phyloP scores from a whole-genome alignment of 2,113 vertebrate species.

The Centrocercus urophasianus region DNA sequence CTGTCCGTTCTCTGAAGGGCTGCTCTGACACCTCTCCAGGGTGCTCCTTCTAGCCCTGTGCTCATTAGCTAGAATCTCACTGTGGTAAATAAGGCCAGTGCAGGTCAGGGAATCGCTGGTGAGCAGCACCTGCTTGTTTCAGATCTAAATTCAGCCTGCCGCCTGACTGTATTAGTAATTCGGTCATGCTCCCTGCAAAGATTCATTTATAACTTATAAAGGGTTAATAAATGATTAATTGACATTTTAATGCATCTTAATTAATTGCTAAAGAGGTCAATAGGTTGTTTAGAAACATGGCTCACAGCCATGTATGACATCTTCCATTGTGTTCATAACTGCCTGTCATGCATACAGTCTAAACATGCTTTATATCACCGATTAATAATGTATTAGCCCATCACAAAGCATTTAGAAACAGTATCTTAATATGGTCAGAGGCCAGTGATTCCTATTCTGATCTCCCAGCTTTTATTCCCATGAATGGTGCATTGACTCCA shows the following conservation, averaged over 20 bases:
- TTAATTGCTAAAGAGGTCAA: slow-evolving; percentile 57
- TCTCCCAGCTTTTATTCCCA: neutral
- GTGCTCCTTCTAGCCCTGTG: neutral
- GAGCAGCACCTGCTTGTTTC: neutral
- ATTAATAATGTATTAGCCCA: slow-evolving; percentile 54
- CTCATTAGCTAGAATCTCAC: neutral
- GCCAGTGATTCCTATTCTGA: neutral
- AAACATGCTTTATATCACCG: neutral
- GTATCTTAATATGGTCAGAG: neutral
- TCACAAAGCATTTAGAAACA: slow-evolving; percentile 32
- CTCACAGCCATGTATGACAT: slow-evolving; percentile 48
- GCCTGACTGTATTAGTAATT: neutral
- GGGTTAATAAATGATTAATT: slow-evolving; percentile 65
- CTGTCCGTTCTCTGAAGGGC: neutral
- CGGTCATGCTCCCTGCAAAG: neutral
- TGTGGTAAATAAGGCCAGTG: neutral
- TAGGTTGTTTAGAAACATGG: slow-evolving; percentile 52
- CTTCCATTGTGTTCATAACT: slow-evolving; percentile 48
- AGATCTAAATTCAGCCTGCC: neutral
- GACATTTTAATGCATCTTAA: slow-evolving; percentile 56
- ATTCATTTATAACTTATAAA: slow-evolving; percentile 23
- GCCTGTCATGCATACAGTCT: neutral
- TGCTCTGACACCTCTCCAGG: neutral
- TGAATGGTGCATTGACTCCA: neutral
- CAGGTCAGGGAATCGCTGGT: neutral